A percentile compares a stretch with the other conserved stretches of the same genome.
Evolutionary conservation across 2,888 invertebrate genomes (phyloP).

Genomic region (Eucriotettix oculatus): DNA sequence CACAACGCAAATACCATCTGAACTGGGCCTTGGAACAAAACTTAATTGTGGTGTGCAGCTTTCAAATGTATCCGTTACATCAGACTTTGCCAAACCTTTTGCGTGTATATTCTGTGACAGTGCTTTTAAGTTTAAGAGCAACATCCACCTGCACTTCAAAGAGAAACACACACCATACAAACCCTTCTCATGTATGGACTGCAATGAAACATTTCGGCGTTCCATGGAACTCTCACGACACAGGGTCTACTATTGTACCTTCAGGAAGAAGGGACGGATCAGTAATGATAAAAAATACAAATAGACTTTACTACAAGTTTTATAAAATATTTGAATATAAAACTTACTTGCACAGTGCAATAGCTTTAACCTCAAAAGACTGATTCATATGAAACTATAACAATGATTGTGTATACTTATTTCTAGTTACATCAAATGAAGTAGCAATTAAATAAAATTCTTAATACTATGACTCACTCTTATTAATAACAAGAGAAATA

Average conservation of each 20-base stretch:
- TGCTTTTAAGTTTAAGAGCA: conserved; percentile 15
- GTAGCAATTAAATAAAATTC: too few species aligned
- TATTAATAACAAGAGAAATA: too few species aligned
- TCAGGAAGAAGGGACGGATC: conserved; percentile 3
- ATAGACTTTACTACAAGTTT: too few species aligned
- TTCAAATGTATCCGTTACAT: conserved; percentile 8
- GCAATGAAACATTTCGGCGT: conserved; percentile 14
- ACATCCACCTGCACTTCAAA: conserved; percentile 15
- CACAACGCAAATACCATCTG: conserved; percentile 7
- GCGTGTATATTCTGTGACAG: conserved; percentile 16
- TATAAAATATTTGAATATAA: too few species aligned
- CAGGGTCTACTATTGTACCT: conserved; percentile 11
- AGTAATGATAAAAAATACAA: too few species aligned
- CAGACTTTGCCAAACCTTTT: conserved; percentile 14
- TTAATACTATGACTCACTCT: too few species aligned
- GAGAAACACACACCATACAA: conserved; percentile 17
- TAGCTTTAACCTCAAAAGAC: too few species aligned
- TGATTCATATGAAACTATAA: too few species aligned
- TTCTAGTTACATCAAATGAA: too few species aligned
- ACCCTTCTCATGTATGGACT: conserved; percentile 15
- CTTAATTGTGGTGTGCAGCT: conserved; percentile 13
- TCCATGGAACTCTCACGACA: conserved; percentile 15
- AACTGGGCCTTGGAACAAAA: conserved; percentile 8
- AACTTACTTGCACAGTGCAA: too few species aligned
- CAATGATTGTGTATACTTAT: too few species aligned